Conservation (phyloP, 2,888 invertebrate genomes). For the Linnaemya vulpina region DNA sequence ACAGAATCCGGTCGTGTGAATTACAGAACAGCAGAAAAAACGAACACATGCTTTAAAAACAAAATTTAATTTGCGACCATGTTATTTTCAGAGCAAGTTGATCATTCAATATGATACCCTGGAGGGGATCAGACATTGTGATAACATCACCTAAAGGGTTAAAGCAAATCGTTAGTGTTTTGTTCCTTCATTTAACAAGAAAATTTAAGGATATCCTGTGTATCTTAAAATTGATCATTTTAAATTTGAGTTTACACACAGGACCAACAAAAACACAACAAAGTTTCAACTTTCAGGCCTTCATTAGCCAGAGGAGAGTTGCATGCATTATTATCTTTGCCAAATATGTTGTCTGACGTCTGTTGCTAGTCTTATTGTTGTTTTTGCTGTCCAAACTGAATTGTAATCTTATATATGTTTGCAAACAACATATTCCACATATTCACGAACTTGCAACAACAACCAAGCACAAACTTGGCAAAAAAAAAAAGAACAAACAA, state of each 20-base stretch:
- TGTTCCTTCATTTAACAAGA: conserved; percentile 14
- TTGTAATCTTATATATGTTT: conserved; percentile 64
- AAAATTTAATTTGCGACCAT: no score
- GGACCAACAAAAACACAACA: conserved; percentile 24
- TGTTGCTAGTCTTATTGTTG: conserved; percentile 30
- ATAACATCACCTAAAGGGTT: conserved; percentile 23
- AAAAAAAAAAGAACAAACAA: no score
- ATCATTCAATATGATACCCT: no score
- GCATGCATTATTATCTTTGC: conserved; percentile 42
- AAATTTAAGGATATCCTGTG: conserved; percentile 59
- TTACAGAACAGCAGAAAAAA: no score
- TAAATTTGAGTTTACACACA: conserved; percentile 45
- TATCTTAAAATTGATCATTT: conserved; percentile 58
- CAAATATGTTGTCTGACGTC: conserved; percentile 21
- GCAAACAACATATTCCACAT: conserved; percentile 70
- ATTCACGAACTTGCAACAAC: conserved; percentile 48
- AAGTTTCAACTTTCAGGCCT: conserved; percentile 40
- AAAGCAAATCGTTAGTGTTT: conserved; percentile 15
- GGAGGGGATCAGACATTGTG: no score
- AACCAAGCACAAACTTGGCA: conserved; percentile 24
- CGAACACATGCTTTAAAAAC: no score
- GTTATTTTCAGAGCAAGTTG: no score
- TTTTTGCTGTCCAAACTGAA: conserved; percentile 45
- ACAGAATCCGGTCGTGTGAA: no score
- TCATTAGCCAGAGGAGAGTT: conserved; percentile 34